phyloP scores from a whole-genome alignment of 1,140 invertebrate genomes.

The Drosophila equinoxialis region DNA sequence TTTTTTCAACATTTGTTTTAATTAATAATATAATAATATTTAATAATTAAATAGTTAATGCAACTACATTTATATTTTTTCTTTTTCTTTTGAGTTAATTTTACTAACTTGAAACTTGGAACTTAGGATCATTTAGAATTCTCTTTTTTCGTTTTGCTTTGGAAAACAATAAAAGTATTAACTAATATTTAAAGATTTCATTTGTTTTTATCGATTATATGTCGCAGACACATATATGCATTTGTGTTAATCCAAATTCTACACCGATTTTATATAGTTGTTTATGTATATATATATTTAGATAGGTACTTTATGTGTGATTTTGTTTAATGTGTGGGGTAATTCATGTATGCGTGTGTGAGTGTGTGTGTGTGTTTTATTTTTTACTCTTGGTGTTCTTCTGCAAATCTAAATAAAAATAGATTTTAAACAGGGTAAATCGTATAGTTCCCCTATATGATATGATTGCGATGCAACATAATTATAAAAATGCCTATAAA shows the following conservation, averaged over 20 bases:
- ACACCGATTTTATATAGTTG: conserved; percentile 4
- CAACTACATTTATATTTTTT: conserved; percentile 35
- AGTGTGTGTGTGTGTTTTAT: conserved; percentile 7
- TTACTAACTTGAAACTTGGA: conserved; percentile 7
- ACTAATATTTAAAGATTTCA: conserved; percentile 1
- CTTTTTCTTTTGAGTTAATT: background rate
- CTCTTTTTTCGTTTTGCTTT: background rate
- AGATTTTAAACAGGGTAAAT: background rate
- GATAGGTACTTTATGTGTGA: conserved; percentile 19
- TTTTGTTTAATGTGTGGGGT: conserved; percentile 47
- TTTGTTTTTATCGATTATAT: conserved; percentile 1
- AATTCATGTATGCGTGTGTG: conserved; percentile 53
- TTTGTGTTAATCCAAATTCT: conserved; percentile 5
- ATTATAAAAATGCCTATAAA: conserved; percentile 49
- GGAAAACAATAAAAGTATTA: background rate
- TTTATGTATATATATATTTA: conserved; percentile 15
- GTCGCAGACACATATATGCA: no score
- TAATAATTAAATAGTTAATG: conserved; percentile 22
- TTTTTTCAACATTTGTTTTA: conserved; percentile 29
- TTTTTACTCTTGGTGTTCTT: conserved; percentile 20
- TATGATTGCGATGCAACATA: conserved; percentile 66
- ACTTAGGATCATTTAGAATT: conserved; percentile 2
- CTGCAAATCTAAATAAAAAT: conserved; percentile 44
- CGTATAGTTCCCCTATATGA: conserved; percentile 34
- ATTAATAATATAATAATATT: no score